Percentiles rank a stretch among this genome's conserved stretches.
Evolutionary conservation across 2,888 invertebrate genomes (phyloP).

Genomic region (Ellobium chinense): DNA sequence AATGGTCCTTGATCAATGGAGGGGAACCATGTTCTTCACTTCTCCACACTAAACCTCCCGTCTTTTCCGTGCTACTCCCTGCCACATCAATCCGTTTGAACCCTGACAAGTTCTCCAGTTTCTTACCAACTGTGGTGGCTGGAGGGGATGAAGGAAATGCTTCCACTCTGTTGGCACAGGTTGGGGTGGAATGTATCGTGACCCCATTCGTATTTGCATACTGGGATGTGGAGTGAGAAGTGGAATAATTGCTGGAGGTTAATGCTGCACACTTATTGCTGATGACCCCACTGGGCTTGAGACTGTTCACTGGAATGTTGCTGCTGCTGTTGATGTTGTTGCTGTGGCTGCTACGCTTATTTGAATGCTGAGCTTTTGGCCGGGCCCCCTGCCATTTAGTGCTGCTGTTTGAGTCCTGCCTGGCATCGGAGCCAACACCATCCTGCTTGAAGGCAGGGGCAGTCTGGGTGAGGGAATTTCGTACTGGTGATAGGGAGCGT

Average conservation of each 20-base stretch:
- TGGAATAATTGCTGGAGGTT: neutral
- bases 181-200: constrained; percentile 14
- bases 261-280: constrained; percentile 37
- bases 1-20: constrained; percentile 19
- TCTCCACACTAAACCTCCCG: neutral
- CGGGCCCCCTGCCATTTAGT: constrained; percentile 51
- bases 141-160: neutral
- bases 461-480: constrained; percentile 49
- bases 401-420: constrained; percentile 33
- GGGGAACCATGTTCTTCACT: constrained; percentile 2
- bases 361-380: constrained; percentile 49
- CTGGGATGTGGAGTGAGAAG: constrained; percentile 8
- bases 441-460: constrained; percentile 45
- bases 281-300: neutral
- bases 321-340: constrained; percentile 7
- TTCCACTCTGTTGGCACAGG: constrained; percentile 36
- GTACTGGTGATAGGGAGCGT: constrained; percentile 48
- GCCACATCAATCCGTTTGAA: constrained; percentile 26
- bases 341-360: constrained; percentile 21
- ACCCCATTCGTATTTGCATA: constrained; percentile 42
- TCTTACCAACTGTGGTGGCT: neutral
- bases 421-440: constrained; percentile 8
- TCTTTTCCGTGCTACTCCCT: neutral
- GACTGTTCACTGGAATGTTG: constrained; percentile 28
- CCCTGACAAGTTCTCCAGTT: neutral